Conservation (phyloP, 1,140 invertebrate species). For the Cardiocondyla obscurior region DNA sequence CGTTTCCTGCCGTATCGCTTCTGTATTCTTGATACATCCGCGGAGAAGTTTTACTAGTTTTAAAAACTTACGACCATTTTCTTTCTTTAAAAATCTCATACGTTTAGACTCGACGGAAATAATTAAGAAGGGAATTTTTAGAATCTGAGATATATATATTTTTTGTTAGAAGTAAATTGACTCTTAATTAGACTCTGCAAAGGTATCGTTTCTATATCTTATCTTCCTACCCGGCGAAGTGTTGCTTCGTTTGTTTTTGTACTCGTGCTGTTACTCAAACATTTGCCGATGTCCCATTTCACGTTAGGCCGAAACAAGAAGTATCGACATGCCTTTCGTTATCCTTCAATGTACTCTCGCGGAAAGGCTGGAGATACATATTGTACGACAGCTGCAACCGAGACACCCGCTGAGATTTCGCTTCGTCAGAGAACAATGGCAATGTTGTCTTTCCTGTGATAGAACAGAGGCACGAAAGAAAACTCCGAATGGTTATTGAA, state of each 20-base stretch:
- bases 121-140: no score
- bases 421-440: constrained; percentile 38
- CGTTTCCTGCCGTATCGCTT: constrained; percentile 26
- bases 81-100: neutral
- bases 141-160: neutral
- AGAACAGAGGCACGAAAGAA: constrained; percentile 12
- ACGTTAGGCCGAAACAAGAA: neutral
- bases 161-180: neutral
- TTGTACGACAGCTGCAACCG: constrained; percentile 2
- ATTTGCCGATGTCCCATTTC: neutral
- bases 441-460: constrained; percentile 36
- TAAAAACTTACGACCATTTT: neutral
- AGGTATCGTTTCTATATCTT: neutral
- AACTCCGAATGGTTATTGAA: constrained; percentile 36
- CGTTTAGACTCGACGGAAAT: no score
- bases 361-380: neutral
- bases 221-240: neutral
- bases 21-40: neutral
- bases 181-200: neutral
- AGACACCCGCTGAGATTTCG: constrained; percentile 43
- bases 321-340: constrained; percentile 5
- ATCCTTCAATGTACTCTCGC: constrained; percentile 33
- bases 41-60: neutral
- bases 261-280: neutral
- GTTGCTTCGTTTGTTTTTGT: neutral